Evolutionary conservation across 37 sponge, comb jelly and placozoan species (phyloP).

Genomic region (Cliona cf. orientalis): DNA sequence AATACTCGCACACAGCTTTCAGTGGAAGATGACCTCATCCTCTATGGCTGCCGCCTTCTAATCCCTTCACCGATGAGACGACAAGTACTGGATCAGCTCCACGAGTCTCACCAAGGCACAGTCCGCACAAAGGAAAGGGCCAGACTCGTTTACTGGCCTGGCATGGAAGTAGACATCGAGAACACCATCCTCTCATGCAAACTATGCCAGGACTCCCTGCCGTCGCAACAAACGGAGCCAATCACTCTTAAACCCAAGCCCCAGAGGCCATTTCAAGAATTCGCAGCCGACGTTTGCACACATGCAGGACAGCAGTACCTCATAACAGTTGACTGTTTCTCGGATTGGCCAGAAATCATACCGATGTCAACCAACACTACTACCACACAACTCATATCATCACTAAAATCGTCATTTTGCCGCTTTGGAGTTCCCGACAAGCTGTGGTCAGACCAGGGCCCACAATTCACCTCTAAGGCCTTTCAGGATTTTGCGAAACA

Average conservation of each 20-base stretch:
- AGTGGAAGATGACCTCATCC: slow-evolving; percentile 9
- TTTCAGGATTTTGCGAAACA: too few species aligned
- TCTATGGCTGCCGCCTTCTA: too few species aligned
- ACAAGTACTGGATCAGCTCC: slow-evolving; percentile 7
- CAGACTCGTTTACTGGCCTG: slow-evolving; percentile 1
- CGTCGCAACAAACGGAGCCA: too few species aligned
- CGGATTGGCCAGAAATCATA: too few species aligned
- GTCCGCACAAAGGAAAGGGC: not conserved
- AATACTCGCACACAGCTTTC: slow-evolving; percentile 7
- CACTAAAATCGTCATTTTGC: not conserved
- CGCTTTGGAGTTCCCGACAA: slow-evolving; percentile 22
- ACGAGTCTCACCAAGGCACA: too few species aligned
- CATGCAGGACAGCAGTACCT: too few species aligned
- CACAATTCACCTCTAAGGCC: too few species aligned
- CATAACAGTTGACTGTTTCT: too few species aligned
- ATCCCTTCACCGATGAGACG: slow-evolving; percentile 5
- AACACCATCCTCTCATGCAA: slow-evolving; percentile 1
- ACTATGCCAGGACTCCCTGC: too few species aligned
- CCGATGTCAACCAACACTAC: too few species aligned
- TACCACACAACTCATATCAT: not conserved
- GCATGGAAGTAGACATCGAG: not conserved
- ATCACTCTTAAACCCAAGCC: not conserved
- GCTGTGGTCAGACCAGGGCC: slow-evolving; percentile 10
- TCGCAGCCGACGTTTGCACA: slow-evolving; percentile 34
- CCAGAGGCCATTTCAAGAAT: too few species aligned